Evolutionary conservation across 2,797 vertebrate genomes (phyloP), one percentile per base, ranked within the genome.

Genomic region (Sebastes steindachneri): DNA sequence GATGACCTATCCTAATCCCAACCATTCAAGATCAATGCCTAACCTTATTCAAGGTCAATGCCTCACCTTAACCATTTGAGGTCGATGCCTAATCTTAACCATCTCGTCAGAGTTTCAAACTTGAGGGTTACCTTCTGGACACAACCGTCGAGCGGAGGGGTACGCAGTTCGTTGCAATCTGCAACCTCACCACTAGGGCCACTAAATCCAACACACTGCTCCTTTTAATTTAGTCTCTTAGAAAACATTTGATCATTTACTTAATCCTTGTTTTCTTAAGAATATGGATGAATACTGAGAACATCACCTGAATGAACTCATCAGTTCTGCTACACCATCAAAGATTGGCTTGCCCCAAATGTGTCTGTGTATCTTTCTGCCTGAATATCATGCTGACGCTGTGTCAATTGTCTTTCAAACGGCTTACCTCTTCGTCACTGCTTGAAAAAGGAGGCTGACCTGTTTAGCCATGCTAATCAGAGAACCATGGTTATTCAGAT

Each of bases 341-440:
- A 28, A 54, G 60, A 81, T 37, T 48, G 28, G 28, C 76, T 77
- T 15, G 21, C 60, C 51, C 64, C 65, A 66, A 64, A 70, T 48
- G 19, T 82, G 14, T 81, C 28, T 57, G 45, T 73, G 19, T 63
- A 57, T 63, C 59, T 75, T 73, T 81, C 71, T 74, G 75, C 45
- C 65, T 68, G 41, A 79, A 45, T 54, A 55, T 77, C 75, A 45
- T 31, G 75, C 79, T 84, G 80, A 83, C 33, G 45, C 76, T 73
- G 35, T 76, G 64, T 79, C 58, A 21, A 2, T 73, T 74, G 73
- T 83, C 48, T n/a, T 73, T 9, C 53, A 82, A 80, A 78, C 2
- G 28, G 33, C 45, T 58, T 76, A 79, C 35, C 37, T 60, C 75
- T 82, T 62, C 37, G 53, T 53, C 28, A 29, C 64, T 68, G 21